Base-by-base conservation (phyloP, 2,113 vertebrate species). In the Mionectes macconnelli region DNA sequence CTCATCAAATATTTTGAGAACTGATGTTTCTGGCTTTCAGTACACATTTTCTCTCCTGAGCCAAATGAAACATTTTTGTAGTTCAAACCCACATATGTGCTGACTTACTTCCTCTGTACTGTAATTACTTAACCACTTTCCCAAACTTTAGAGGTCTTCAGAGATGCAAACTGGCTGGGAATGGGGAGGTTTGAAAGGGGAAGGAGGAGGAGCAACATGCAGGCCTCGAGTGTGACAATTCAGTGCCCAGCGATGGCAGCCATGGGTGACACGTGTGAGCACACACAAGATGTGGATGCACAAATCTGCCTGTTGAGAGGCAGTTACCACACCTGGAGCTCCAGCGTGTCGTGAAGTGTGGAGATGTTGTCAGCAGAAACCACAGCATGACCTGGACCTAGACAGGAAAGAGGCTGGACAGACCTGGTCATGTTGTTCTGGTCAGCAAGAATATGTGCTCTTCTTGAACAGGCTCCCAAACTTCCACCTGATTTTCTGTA, bases 1-100 rank as follows among this genome's bases (percentile, higher is more conserved):
- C 86, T 90, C 90, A n/a, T 93, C 94, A 96, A 91, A 93, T 93
- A 92, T 96, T 97, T 86, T 95, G 90, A 91, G 93, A 94, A 95
- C 44, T 96, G 93, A 84, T 95, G 93, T 92, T 92, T 96, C 80
- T 92, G 86, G 49, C 73, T 94, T 76, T 90, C 69, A 57, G 50
- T 84, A 79, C 27, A 64, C 25, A 22, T 84, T 89, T 92, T 92
- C 44, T 72, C 73, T 67, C 19, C 73, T 50, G 69, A 95, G 93
- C 80, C 83, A 92, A 92, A 82, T 60, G 53, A 78, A 90, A 74
- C 90, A 60, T 40, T 14, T 63, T 52, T 6, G 0, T 86, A 45
- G 40, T 75, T 89, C 59, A 84, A 14, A 45, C 33, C 57, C 4
- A 5, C 49, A 39, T 30, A 17, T 47, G 40, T 81, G 73, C 85